These are phyloP conservation scores for Timandra comae DNA, from an alignment of 2,888 invertebrate genomes.

Conservation along the genomic window DNA sequence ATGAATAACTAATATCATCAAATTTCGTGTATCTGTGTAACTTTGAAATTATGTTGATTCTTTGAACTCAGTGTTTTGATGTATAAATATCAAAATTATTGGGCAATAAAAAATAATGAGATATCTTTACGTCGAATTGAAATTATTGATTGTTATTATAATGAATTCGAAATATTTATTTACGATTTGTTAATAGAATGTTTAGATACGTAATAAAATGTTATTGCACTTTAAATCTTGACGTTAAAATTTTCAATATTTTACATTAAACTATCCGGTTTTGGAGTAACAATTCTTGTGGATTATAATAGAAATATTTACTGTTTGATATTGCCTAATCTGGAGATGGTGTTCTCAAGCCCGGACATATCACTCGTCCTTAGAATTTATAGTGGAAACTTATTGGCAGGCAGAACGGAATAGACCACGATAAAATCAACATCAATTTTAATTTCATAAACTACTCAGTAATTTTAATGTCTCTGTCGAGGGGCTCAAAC, in stretches of 20 bases:
- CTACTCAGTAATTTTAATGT: too few relatives aligned
- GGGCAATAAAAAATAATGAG: slow-evolving; percentile 20
- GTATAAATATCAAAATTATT: slow-evolving; percentile 20
- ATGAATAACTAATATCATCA: slow-evolving; percentile 30
- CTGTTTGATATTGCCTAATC: too few relatives aligned
- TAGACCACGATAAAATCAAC: too few relatives aligned
- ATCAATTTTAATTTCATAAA: too few relatives aligned
- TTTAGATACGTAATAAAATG: slow-evolving; percentile 13
- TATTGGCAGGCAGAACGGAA: not conserved
- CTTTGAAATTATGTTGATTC: slow-evolving; percentile 21
- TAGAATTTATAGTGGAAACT: not conserved
- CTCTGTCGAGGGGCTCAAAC: too few relatives aligned
- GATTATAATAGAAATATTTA: too few relatives aligned
- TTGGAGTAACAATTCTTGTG: too few relatives aligned
- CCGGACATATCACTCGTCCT: not conserved
- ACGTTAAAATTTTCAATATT: not conserved
- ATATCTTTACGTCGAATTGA: slow-evolving; percentile 19
- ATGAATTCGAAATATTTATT: slow-evolving; percentile 17
- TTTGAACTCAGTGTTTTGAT: slow-evolving; percentile 21
- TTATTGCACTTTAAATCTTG: slow-evolving; percentile 1
- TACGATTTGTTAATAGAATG: slow-evolving; percentile 20
- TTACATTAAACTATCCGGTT: too few relatives aligned
- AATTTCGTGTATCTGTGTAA: slow-evolving; percentile 24
- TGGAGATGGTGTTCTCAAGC: not conserved
- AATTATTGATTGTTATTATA: slow-evolving; percentile 22